Evolutionary conservation across 2,797 vertebrate species (phyloP).

Genomic region (Onychomys leucogaster): DNA sequence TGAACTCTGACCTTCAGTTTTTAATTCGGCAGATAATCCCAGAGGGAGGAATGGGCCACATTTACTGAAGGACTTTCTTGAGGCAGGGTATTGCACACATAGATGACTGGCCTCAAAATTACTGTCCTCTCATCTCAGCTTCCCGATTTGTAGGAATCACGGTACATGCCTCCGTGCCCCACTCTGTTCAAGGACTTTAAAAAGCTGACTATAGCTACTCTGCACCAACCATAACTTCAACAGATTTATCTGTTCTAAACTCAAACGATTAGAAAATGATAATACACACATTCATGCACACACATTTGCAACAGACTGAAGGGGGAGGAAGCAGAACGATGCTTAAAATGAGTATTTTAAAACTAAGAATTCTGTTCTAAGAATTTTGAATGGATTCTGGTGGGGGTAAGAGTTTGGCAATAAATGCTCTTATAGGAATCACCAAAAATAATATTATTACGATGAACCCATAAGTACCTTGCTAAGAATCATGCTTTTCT

Average conservation of each 20-base stretch:
- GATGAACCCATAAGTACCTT: background rate
- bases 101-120: background rate
- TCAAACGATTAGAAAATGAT: background rate
- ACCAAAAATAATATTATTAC: background rate
- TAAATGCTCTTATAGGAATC: background rate
- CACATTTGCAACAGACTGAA: background rate
- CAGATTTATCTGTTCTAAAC: background rate
- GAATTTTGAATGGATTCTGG: background rate
- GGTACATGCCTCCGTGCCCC: too few relatives aligned
- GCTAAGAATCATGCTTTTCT: background rate
- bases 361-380: background rate
- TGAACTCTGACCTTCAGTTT: background rate
- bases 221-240: background rate
- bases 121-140: background rate
- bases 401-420: accelerated
- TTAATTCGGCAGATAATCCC: background rate
- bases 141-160: background rate
- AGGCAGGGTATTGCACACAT: background rate
- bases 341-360: background rate
- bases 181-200: background rate
- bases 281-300: background rate
- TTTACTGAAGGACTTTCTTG: background rate
- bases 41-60: background rate
- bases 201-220: background rate
- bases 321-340: background rate